Conservation (phyloP, 2,113 vertebrate genomes). For the Arothron firmamentum region DNA sequence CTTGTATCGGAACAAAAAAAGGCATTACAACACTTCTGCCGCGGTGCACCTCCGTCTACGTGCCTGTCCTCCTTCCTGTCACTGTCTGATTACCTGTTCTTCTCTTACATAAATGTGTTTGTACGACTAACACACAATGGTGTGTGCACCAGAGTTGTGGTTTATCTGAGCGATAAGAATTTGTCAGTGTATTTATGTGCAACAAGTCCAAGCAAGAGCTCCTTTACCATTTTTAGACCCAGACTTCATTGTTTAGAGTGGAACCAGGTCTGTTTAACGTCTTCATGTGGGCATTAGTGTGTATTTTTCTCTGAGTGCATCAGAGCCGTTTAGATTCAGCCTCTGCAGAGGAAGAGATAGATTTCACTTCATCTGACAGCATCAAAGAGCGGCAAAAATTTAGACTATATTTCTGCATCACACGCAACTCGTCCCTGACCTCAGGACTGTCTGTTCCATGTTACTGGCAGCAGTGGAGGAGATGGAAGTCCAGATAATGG, state of each 20-base stretch:
- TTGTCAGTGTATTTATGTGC: no score
- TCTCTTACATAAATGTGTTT: no score
- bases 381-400: constrained; percentile 25
- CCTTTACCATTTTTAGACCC: constrained; percentile 19
- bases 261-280: no score
- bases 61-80: no score
- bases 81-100: no score
- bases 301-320: constrained; percentile 7
- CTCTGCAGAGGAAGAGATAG: constrained; percentile 6
- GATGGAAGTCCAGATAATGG: not conserved
- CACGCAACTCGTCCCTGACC: constrained; percentile 21
- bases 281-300: not conserved
- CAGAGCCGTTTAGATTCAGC: not conserved
- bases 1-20: no score
- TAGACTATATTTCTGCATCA: constrained; percentile 26
- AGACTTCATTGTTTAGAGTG: not conserved
- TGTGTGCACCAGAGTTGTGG: no score
- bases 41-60: no score
- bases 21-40: no score
- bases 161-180: no score
- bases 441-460: constrained; percentile 29
- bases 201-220: no score
- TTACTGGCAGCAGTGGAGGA: constrained; percentile 4
- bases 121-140: no score
- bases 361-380: constrained; percentile 28